These are phyloP conservation scores for Metellina segmentata DNA, from an alignment of 2,888 invertebrate genomes.

Conservation along the genomic window DNA sequence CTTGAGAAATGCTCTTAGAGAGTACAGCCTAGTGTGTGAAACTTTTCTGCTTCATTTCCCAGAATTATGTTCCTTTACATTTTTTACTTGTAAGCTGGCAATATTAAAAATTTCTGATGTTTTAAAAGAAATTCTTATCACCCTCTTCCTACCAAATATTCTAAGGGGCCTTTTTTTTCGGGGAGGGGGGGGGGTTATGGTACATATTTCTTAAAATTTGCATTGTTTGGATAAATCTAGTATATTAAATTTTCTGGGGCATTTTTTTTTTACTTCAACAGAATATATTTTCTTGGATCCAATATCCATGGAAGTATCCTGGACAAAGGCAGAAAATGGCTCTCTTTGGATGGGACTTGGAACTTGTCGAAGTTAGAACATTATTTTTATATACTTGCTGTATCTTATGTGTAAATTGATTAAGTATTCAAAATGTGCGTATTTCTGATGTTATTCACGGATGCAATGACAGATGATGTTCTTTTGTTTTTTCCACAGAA, in stretches of 20 bases:
- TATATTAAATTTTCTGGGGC: no score
- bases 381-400: background rate
- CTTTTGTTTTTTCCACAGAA: slow-evolving; percentile 9
- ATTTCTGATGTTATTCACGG: background rate
- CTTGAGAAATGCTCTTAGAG: no score
- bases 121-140: no score
- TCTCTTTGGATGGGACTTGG: slow-evolving; percentile 62
- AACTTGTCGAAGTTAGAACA: slow-evolving; percentile 22
- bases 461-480: background rate
- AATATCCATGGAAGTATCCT: slow-evolving; percentile 30
- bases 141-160: no score
- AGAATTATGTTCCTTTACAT: no score
- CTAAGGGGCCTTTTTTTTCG: no score
- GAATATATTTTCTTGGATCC: slow-evolving; percentile 56
- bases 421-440: background rate
- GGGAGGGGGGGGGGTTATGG: no score
- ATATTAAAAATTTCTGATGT: no score
- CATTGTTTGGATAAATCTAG: background rate
- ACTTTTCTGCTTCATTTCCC: no score
- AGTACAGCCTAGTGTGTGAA: no score
- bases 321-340: slow-evolving; percentile 49
- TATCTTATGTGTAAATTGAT: background rate
- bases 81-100: no score
- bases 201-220: no score
- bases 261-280: slow-evolving; percentile 15